These are phyloP conservation scores for Brachyistius frenatus DNA, from an alignment of 2,113 vertebrate genomes.

Conservation along the genomic window DNA sequence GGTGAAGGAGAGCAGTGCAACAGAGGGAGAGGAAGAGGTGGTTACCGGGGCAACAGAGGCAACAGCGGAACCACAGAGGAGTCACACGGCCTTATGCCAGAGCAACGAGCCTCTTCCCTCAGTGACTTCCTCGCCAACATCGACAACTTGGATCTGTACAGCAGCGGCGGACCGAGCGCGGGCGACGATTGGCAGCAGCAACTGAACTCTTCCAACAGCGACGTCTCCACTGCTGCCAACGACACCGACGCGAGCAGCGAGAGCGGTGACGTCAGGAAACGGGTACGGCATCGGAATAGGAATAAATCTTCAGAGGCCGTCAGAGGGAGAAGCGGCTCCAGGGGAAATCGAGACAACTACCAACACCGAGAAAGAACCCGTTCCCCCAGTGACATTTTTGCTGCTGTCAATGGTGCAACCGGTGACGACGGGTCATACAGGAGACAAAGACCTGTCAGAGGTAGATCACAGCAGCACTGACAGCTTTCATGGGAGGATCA, in stretches of 20 bases:
- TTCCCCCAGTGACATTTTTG: not conserved
- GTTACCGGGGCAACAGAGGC: not conserved
- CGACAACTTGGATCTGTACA: not conserved
- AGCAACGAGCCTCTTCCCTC: fast-evolving
- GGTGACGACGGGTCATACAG: fast-evolving
- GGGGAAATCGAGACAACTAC: not conserved
- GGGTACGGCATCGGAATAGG: fast-evolving
- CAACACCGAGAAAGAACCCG: not conserved
- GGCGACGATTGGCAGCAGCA: too few species aligned
- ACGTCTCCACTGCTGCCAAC: not conserved
- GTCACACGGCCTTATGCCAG: not conserved
- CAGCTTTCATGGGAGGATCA: not conserved
- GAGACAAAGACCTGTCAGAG: slow-evolving; percentile 24
- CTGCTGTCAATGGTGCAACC: not conserved
- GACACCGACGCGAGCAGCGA: not conserved
- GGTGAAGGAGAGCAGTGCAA: too few species aligned
- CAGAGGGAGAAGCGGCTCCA: slow-evolving; percentile 5
- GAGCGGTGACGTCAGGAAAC: not conserved
- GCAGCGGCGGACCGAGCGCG: fast-evolving
- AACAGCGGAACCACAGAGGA: not conserved
- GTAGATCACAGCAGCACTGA: slow-evolving; percentile 4
- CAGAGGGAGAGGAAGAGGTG: slow-evolving; percentile 17
- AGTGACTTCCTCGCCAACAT: not conserved
- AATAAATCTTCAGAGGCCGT: not conserved
- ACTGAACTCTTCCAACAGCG: not conserved